Conservation (phyloP, 64 coral and sea anemone species). For the Montipora sp. region DNA sequence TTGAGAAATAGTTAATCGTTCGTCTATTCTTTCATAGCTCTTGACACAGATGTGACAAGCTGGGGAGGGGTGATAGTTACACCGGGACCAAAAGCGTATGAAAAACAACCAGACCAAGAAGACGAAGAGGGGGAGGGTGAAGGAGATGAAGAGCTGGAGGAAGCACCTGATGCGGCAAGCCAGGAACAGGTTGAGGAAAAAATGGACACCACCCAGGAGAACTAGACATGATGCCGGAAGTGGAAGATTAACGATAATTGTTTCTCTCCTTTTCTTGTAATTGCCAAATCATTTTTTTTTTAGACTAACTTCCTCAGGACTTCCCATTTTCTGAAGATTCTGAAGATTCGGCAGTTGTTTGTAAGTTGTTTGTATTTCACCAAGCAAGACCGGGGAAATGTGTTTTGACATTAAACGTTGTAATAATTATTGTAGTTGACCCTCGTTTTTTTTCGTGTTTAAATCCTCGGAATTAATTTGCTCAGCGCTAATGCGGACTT, state of each 20-base stretch:
- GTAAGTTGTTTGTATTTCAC: neutral
- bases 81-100: constrained; percentile 85
- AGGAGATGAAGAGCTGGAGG: constrained; percentile 59
- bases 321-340: too few relatives aligned
- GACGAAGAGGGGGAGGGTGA: constrained; percentile 82
- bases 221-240: neutral
- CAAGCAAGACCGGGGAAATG: neutral
- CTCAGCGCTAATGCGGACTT: too few relatives aligned
- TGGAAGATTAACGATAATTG: too few relatives aligned
- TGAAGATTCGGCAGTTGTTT: neutral
- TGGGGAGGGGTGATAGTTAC: constrained; percentile 98
- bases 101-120: constrained; percentile 88
- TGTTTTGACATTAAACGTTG: too few relatives aligned
- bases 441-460: neutral
- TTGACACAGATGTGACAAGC: constrained; percentile 90
- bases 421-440: neutral
- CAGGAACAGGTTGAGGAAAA: constrained; percentile 81
- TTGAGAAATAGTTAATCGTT: neutral
- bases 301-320: too few relatives aligned
- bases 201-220: constrained; percentile 69
- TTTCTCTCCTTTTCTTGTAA: too few relatives aligned
- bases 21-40: constrained; percentile 35
- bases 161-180: constrained; percentile 24
- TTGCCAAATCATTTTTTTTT: too few relatives aligned
- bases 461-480: too few relatives aligned